Conservation (phyloP, 1,140 invertebrate species). For the Camponotus floridanus region DNA sequence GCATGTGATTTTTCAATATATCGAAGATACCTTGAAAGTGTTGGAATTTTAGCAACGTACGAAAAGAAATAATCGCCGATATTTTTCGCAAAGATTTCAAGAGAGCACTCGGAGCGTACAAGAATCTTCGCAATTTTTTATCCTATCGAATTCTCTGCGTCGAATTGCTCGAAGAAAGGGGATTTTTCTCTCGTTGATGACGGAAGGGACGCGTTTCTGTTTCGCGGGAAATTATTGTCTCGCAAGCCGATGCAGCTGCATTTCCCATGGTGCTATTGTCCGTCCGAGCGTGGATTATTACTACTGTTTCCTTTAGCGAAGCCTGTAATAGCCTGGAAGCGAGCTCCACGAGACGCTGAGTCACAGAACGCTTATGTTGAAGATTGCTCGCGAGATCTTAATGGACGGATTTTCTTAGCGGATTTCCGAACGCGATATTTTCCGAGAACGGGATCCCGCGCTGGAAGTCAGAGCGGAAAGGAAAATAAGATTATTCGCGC, state of each 20-base stretch:
- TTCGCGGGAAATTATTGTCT: constrained; percentile 53
- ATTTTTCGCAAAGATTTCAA: background rate
- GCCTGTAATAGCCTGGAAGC: constrained; percentile 54
- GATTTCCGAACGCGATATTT: constrained; percentile 44
- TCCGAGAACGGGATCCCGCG: background rate
- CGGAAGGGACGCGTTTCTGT: constrained; percentile 32
- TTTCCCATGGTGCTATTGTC: constrained; percentile 61
- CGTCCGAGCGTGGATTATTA: constrained; percentile 56
- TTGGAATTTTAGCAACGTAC: background rate
- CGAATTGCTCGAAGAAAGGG: constrained; percentile 1
- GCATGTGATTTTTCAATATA: background rate
- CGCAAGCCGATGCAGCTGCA: constrained; percentile 54
- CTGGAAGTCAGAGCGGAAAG: constrained; percentile 5
- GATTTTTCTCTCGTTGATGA: constrained; percentile 17
- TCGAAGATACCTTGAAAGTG: background rate
- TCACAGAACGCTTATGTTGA: constrained; percentile 54
- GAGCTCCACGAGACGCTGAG: constrained; percentile 55
- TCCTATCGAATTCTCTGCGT: constrained; percentile 16
- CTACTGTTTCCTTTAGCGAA: constrained; percentile 50
- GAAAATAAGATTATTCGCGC: constrained; percentile 44
- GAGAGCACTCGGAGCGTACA: background rate
- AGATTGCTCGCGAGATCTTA: constrained; percentile 56
- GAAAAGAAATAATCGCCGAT: background rate
- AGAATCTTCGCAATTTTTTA: constrained; percentile 24
- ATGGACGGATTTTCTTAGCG: constrained; percentile 52